These are phyloP conservation scores for Acropora yongei DNA, from an alignment of 64 coral and sea anemone genomes.

Conservation along the genomic window DNA sequence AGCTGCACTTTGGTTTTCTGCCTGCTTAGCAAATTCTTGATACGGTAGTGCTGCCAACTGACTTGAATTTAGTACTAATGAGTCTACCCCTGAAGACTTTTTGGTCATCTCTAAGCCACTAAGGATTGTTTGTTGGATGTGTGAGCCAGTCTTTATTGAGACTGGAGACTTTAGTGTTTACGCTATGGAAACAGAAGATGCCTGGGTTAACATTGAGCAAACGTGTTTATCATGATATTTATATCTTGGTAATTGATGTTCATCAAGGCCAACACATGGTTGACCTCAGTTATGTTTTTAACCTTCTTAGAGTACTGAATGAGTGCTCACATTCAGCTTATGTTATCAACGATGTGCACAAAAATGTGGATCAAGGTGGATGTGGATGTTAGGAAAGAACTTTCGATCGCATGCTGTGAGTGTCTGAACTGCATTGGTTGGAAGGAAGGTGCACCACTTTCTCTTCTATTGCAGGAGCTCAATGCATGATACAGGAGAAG, in stretches of 20 bases:
- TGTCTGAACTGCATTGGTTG: neutral
- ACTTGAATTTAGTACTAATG: neutral
- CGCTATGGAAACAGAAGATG: too few species aligned
- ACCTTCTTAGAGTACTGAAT: neutral
- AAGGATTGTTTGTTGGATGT: conserved; percentile 32
- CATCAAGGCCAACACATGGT: conserved; percentile 1
- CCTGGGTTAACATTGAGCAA: too few species aligned
- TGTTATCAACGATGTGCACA: conserved; percentile 14
- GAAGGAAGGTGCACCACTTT: neutral
- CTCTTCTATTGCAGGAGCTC: too few species aligned
- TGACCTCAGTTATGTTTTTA: neutral
- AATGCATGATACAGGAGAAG: too few species aligned
- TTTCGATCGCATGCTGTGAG: neutral
- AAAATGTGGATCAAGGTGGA: neutral
- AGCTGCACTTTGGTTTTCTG: conserved; percentile 24
- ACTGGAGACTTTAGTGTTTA: neutral
- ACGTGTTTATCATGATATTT: too few species aligned
- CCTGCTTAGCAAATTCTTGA: conserved; percentile 22
- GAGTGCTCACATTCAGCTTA: conserved; percentile 14
- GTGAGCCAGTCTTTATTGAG: conserved; percentile 10
- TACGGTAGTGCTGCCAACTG: neutral
- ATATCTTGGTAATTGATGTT: too few species aligned
- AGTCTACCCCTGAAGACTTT: conserved; percentile 19
- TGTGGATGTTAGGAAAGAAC: neutral
- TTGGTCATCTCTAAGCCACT: conserved; percentile 1